Conservation (phyloP, 2,113 vertebrate species). For the Stegostoma tigrinum region DNA sequence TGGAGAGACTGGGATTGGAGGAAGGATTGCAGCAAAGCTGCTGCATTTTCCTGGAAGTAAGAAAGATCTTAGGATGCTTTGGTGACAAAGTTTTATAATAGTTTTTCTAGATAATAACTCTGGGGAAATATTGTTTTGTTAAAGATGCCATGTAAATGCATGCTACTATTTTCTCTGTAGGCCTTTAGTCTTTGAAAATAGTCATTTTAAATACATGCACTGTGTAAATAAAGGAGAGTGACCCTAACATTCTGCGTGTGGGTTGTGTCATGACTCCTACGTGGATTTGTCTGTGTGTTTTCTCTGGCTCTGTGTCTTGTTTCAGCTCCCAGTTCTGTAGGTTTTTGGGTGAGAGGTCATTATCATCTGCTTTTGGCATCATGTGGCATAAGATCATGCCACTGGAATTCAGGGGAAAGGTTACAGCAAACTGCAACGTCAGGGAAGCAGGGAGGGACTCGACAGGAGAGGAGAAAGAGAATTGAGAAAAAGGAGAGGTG, state of each 20-base stretch:
- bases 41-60: too few relatives aligned
- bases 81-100: not conserved
- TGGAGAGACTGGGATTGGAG: not conserved
- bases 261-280: not conserved
- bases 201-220: not conserved
- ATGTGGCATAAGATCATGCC: too few relatives aligned
- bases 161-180: not conserved
- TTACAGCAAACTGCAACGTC: not conserved
- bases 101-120: too few relatives aligned
- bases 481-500: too few relatives aligned
- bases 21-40: not conserved
- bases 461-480: not conserved
- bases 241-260: not conserved
- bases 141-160: not conserved
- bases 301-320: not conserved
- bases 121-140: too few relatives aligned
- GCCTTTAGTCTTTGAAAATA: not conserved
- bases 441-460: not conserved
- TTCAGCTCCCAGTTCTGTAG: not conserved
- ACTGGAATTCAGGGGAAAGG: not conserved
- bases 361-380: too few relatives aligned
- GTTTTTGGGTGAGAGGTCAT: constrained; percentile 16
- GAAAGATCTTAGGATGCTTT: not conserved
- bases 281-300: not conserved
- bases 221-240: not conserved